A percentile compares a stretch with the other conserved stretches of the same genome.
Conservation (phyloP, 2,888 invertebrate species). For the Eupithecia subfuscata region DNA sequence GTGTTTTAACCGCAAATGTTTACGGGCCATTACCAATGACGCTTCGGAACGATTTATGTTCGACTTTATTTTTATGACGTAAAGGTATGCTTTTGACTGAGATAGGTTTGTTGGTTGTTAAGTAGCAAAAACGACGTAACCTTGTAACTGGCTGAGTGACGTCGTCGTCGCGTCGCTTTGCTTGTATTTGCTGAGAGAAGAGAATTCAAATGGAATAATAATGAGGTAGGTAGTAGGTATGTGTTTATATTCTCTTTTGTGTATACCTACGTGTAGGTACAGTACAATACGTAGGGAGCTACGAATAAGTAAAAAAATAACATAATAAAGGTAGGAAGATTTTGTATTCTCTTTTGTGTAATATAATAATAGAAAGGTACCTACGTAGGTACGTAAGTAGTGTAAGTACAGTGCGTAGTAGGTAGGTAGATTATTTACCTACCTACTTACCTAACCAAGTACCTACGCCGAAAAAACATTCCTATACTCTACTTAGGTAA, state of each 20-base stretch:
- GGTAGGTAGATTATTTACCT: too few relatives aligned
- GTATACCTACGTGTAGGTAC: not conserved
- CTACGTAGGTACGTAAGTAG: too few relatives aligned
- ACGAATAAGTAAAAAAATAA: too few relatives aligned
- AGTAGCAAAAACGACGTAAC: constrained; percentile 1
- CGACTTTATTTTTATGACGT: not conserved
- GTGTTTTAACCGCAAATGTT: not conserved
- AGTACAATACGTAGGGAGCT: too few relatives aligned
- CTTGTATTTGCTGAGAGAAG: not conserved
- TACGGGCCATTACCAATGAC: not conserved
- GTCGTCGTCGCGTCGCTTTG: not conserved
- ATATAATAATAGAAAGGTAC: too few relatives aligned
- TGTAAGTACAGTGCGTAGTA: too few relatives aligned
- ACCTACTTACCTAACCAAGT: too few relatives aligned
- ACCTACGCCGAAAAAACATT: too few relatives aligned
- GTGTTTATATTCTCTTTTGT: not conserved
- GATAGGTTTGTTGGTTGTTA: not conserved
- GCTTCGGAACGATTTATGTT: not conserved
- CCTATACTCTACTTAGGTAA: too few relatives aligned
- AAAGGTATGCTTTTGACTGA: not conserved
- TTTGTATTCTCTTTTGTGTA: too few relatives aligned
- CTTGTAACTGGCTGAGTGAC: not conserved
- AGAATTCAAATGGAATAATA: not conserved
- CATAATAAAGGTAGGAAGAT: too few relatives aligned
- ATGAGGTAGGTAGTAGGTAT: not conserved